Conservation (phyloP, 1,140 invertebrate species). For the Conus betulinus region DNA sequence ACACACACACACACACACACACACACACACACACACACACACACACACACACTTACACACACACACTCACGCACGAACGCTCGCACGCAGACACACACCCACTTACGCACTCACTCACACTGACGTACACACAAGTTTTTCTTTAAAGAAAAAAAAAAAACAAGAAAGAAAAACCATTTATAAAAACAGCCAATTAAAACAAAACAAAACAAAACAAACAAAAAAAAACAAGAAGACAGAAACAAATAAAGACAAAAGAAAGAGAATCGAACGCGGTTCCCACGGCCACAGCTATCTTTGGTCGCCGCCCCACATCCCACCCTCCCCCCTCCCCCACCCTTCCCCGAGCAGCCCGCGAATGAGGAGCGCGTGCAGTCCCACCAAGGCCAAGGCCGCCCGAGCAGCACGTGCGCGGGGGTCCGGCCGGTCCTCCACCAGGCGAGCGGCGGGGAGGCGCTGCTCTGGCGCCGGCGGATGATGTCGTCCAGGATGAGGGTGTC, state of each 20-base stretch:
- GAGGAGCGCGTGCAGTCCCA: conserved; percentile 22
- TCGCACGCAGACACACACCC: not conserved
- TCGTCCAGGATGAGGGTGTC: conserved; percentile 42
- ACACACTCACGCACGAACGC: not conserved
- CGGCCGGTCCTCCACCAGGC: too few relatives aligned
- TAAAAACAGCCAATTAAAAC: not conserved
- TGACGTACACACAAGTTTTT: not conserved
- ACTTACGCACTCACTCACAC: not conserved
- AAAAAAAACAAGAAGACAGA: too few relatives aligned
- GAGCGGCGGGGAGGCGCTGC: not conserved
- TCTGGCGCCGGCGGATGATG: conserved; percentile 26
- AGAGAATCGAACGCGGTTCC: too few relatives aligned
- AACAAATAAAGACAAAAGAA: too few relatives aligned
- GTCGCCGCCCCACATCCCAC: not conserved
- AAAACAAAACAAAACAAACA: too few relatives aligned
- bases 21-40: conserved; percentile 5
- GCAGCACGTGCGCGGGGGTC: not conserved
- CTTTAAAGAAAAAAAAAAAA: too few relatives aligned
- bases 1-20: not conserved
- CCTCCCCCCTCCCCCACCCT: not conserved
- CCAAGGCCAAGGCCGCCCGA: not conserved
- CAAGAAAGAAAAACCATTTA: not conserved
- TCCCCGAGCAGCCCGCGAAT: not conserved
- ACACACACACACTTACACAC: not conserved
- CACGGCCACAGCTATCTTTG: not conserved